These are phyloP conservation scores for Electrona antarctica DNA, from an alignment of 2,113 vertebrate species.

Conservation along the genomic window DNA sequence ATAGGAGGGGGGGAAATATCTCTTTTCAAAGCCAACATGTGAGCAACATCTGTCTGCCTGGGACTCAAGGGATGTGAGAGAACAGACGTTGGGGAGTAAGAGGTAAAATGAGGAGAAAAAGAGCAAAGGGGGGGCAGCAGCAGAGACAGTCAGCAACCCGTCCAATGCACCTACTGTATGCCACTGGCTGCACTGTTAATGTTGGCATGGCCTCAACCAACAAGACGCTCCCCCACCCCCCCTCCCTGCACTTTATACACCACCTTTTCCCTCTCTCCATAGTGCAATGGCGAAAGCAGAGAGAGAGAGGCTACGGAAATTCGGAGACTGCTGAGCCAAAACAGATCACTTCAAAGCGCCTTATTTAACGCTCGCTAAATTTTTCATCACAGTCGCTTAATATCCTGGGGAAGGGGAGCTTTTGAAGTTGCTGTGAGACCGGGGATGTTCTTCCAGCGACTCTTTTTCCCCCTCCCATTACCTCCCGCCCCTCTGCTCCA, in stretches of 20 bases:
- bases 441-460: conserved; percentile 80
- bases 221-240: conserved; percentile 54
- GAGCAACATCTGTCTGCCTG: conserved; percentile 73
- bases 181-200: conserved; percentile 53
- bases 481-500: conserved; percentile 63
- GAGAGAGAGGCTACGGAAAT: conserved; percentile 81
- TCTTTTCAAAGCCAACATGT: conserved; percentile 56
- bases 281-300: conserved; percentile 68
- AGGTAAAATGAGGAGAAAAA: conserved; percentile 58
- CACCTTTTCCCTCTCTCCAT: conserved; percentile 18
- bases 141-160: background rate
- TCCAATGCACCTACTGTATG: conserved; percentile 27
- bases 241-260: conserved; percentile 45
- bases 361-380: conserved; percentile 87
- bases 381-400: conserved; percentile 88
- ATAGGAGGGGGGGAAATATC: conserved; percentile 20
- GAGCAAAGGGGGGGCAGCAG: conserved; percentile 8
- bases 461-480: conserved; percentile 67
- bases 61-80: conserved; percentile 23
- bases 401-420: conserved; percentile 86
- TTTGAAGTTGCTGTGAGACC: conserved; percentile 84
- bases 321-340: conserved; percentile 83
- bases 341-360: conserved; percentile 87
- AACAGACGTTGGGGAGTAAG: conserved; percentile 31
- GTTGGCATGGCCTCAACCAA: conserved; percentile 52